A percentile compares a stretch with the other conserved stretches of the same genome.
Evolutionary conservation across 2,113 vertebrate genomes (phyloP).

Genomic region (Channa maculata): DNA sequence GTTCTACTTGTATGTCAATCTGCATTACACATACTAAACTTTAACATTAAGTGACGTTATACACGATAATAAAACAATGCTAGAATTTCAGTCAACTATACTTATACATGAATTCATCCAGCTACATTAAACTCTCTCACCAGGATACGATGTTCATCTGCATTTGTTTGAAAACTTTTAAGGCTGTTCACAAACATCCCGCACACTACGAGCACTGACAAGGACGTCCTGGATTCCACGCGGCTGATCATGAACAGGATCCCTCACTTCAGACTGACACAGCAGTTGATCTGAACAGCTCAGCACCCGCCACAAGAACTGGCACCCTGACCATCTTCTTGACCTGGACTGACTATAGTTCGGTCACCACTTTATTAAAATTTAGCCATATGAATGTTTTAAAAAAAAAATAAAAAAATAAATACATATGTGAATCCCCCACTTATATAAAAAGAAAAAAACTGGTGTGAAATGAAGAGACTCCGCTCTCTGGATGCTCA

Average conservation of each 20-base stretch:
- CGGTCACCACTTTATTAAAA: not conserved
- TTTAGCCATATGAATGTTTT: not conserved
- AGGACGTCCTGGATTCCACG: not conserved
- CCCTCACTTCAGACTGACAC: not conserved
- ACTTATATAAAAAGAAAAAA: too few relatives aligned
- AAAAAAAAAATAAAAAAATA: too few relatives aligned
- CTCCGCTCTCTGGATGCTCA: too few relatives aligned
- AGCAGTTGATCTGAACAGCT: not conserved
- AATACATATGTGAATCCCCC: too few relatives aligned
- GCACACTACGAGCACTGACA: not conserved
- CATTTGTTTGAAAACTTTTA: not conserved
- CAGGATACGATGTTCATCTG: not conserved
- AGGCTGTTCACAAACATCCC: not conserved
- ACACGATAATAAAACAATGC: too few relatives aligned
- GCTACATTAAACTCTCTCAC: too few relatives aligned
- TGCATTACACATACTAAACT: conserved; percentile 4
- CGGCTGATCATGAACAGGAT: not conserved
- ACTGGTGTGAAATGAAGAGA: too few relatives aligned
- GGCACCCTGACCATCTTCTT: not conserved
- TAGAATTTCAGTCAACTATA: too few relatives aligned
- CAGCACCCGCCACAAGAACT: not conserved
- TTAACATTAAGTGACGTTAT: too few relatives aligned
- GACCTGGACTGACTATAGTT: not conserved
- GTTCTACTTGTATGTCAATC: not conserved
- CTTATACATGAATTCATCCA: too few relatives aligned